phyloP scores from a whole-genome alignment of 2,113 vertebrate genomes.

The Tylochromis polylepis region DNA sequence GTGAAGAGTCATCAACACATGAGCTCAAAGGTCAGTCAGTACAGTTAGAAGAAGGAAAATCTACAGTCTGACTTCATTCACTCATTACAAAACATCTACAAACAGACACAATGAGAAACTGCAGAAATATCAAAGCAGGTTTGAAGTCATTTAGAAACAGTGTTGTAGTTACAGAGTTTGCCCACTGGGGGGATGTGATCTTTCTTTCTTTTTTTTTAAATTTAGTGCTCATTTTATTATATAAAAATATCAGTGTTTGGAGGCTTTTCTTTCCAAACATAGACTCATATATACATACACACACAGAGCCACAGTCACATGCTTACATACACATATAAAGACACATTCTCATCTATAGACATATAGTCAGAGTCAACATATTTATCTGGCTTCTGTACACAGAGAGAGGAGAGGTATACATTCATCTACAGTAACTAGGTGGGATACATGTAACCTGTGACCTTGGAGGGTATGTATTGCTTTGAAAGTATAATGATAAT shows the following conservation, averaged over 20 bases:
- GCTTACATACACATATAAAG: neutral
- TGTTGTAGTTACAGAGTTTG: neutral
- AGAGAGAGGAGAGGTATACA: neutral
- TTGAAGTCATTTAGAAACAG: neutral
- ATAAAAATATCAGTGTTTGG: too few relatives aligned
- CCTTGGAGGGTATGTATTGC: neutral
- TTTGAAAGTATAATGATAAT: neutral
- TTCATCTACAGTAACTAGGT: neutral
- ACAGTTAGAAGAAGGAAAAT: too few relatives aligned
- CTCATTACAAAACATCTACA: neutral
- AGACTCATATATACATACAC: neutral
- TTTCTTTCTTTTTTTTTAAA: too few relatives aligned
- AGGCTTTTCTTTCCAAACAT: neutral
- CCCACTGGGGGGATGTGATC: neutral
- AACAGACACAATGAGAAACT: neutral
- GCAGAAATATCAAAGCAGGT: neutral
- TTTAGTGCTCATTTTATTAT: too few relatives aligned
- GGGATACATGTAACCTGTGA: neutral
- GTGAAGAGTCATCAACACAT: too few relatives aligned
- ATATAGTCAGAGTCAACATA: neutral
- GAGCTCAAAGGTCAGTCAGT: too few relatives aligned
- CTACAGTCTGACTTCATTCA: neutral
- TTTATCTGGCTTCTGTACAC: neutral
- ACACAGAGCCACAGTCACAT: accelerated
- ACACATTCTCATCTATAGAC: neutral